Evolutionary conservation across 2,888 invertebrate genomes (phyloP).

Genomic region (Lepidonotus clava): DNA sequence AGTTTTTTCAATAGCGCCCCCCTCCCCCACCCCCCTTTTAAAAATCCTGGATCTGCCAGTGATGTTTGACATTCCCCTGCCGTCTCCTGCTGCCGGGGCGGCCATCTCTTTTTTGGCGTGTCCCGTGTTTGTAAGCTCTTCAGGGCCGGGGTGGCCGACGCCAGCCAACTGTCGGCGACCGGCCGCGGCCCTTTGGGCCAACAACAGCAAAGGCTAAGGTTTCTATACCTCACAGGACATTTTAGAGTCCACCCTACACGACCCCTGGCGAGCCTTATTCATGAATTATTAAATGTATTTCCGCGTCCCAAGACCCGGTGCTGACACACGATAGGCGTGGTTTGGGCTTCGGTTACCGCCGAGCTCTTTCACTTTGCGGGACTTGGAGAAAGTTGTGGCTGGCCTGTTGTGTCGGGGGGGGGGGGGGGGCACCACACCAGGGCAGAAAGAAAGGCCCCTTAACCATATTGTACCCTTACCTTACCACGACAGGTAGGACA

Average conservation of each 20-base stretch:
- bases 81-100: neutral
- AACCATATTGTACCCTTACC: constrained; percentile 13
- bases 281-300: constrained; percentile 52
- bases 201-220: constrained; percentile 18
- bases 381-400: too few species aligned
- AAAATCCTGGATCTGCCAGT: too few species aligned
- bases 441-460: neutral
- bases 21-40: too few species aligned
- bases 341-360: neutral
- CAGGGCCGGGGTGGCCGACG: neutral
- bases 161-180: neutral
- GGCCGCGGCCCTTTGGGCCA: neutral
- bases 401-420: too few species aligned
- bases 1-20: too few species aligned
- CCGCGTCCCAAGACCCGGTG: neutral
- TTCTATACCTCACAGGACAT: neutral
- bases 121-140: constrained; percentile 32
- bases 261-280: constrained; percentile 35
- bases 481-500: too few species aligned
- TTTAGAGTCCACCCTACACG: neutral
- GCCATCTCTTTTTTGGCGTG: neutral
- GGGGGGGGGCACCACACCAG: too few species aligned
- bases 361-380: neutral
- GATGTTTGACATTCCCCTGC: neutral
- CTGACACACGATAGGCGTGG: constrained; percentile 25